Percentiles rank a stretch among this genome's conserved stretches.
Conservation (phyloP, 2,797 vertebrate species). For the Rallus crepitans region DNA sequence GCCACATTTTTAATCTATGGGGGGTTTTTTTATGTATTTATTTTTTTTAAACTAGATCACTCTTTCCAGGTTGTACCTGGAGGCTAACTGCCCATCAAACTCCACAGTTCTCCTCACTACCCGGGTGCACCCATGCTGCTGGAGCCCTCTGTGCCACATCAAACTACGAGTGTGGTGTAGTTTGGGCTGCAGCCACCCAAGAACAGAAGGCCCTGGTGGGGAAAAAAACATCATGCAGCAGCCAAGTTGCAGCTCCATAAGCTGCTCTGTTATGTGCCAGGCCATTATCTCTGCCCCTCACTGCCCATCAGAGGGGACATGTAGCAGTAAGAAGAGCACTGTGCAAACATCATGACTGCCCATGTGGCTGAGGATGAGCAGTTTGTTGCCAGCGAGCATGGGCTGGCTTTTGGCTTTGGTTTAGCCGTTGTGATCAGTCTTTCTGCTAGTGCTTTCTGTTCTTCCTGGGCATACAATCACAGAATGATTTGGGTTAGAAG, state of each 20-base stretch:
- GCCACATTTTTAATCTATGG: not conserved
- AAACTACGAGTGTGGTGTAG: fast-evolving
- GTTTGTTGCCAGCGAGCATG: not conserved
- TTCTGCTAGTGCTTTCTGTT: not conserved
- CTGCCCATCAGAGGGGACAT: not conserved
- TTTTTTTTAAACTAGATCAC: not conserved
- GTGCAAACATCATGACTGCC: not conserved
- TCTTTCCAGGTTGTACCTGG: not conserved
- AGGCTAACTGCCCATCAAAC: not conserved
- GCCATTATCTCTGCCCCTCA: not conserved
- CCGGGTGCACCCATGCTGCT: not conserved
- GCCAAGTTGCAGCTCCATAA: not conserved
- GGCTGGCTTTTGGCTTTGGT: not conserved
- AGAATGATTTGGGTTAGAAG: too few relatives aligned
- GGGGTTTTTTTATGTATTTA: not conserved
- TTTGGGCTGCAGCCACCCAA: not conserved
- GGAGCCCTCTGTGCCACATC: fast-evolving
- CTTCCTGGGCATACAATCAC: not conserved
- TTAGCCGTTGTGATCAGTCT: not conserved
- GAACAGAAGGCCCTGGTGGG: not conserved
- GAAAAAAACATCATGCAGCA: not conserved
- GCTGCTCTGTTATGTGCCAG: not conserved
- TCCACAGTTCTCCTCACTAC: not conserved
- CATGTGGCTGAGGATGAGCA: not conserved
- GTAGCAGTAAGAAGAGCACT: not conserved